Evolutionary conservation across 2,113 vertebrate species (phyloP), one percentile per base, ranked within the genome.

Genomic region (Ophiodon elongatus): DNA sequence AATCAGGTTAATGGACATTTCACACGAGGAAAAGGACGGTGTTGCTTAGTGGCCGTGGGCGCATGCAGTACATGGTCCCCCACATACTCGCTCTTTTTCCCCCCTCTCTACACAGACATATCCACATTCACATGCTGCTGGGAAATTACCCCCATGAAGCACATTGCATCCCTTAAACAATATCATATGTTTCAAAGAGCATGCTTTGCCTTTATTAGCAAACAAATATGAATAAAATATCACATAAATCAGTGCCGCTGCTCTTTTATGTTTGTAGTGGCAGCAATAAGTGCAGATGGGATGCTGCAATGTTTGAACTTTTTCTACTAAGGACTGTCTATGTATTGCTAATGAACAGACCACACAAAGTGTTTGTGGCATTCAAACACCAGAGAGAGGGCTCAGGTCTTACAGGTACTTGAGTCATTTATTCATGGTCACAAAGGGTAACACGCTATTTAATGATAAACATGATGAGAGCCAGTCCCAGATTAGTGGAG

Each of bases 1-100:
- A 70, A 84, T 60, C 67, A 83, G 91, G 89, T 92, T 93, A 91
- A 93, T 90, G 79, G 92, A 90, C 86, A 90, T 86, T 85, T 88
- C 84, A 89, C 66, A 84, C 76, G 6, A 7, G 39, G 66, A 82
- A 85, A 79, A 86, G 39, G 68, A 80, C 9, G 71, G 52, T 33
- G 79, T 37, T 80, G 15, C 60, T 73, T 4, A 60, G 76, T 13
- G 43, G 54, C 79, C 25, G 52, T 9, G 71, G 60, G 79, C 77
- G 59, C 65, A 71, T n/a, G 81, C 78, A 63, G 73, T 69, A 57
- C 56, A 57, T 25, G 27, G 15, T 29, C n/a, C 23, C 50, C 3
- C 50, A 66, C 66, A 33, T 1, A 23, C 63, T 59, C 37, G 35
- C 59, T 72, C 37, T 21, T 47, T 70, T 64, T 35, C 64, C 45